phyloP scores from a whole-genome alignment of 35 echinoderm and acorn worm species.

The Antedon bifida region DNA sequence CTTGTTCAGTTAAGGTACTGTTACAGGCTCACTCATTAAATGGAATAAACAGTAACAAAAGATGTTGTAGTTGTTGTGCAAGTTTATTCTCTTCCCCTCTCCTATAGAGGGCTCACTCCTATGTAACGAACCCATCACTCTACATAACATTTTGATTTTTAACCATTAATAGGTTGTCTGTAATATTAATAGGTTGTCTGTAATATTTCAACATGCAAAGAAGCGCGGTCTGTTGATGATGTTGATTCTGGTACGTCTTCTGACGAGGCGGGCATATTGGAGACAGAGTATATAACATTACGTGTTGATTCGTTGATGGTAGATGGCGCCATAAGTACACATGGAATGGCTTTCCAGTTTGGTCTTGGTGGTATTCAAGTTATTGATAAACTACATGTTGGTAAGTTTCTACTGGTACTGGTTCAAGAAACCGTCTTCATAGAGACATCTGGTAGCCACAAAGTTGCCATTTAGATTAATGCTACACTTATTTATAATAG shows the following conservation, averaged over 20 bases:
- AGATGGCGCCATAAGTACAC: conserved; percentile 64
- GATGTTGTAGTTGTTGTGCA: too few species aligned
- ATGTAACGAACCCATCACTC: too few species aligned
- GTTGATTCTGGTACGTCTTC: not conserved
- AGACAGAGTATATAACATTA: conserved; percentile 70
- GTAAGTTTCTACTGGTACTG: conserved; percentile 20
- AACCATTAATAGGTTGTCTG: not conserved
- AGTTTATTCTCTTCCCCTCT: too few species aligned
- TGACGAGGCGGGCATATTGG: conserved; percentile 6
- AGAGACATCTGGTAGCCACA: too few species aligned
- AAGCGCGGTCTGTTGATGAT: conserved; percentile 10
- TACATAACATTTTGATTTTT: too few species aligned
- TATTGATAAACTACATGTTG: conserved; percentile 91
- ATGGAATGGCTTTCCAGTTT: conserved; percentile 64
- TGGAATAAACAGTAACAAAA: too few species aligned
- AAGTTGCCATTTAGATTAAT: too few species aligned
- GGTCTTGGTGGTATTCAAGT: conserved; percentile 73
- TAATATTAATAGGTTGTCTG: not conserved
- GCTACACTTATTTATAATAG: too few species aligned
- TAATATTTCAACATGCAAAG: not conserved
- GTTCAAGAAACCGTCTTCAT: too few species aligned
- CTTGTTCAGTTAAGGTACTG: too few species aligned
- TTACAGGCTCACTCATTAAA: too few species aligned
- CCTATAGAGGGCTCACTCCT: too few species aligned
- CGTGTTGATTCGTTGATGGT: conserved; percentile 71